Evolutionary conservation across 2,113 vertebrate species (phyloP), one percentile per base, ranked within the genome.

Genomic region (Argyrosomus japonicus): DNA sequence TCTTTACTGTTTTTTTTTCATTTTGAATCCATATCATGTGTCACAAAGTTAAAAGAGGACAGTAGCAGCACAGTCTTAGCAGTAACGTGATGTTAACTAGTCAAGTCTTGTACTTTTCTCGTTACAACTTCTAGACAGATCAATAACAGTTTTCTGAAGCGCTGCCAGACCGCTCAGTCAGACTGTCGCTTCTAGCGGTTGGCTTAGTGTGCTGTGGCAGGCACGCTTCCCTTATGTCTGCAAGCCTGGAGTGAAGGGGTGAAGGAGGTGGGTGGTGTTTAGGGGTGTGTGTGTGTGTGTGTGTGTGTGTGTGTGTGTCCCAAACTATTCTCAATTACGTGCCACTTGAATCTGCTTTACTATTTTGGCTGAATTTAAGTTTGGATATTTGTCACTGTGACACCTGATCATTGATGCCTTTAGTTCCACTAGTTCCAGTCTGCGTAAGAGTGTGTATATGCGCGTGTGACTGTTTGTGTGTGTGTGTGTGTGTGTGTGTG

Each of bases 191-290:
- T n/a, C 32, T 47, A 79, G 83, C 81, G 77, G 83, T 79, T 85
- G 83, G 74, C 79, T 78, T 83, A 83, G 68, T 86, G 75, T 73
- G 58, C 81, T 81, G 74, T 87, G 87, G 88, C 84, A 83, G 85
- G 40, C 78, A 75, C 3, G 57, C 69, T 68, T 75, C 79, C 70
- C 76, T 83, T 68, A 79, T 83, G 76, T 79, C 74, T 88, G 79
- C 67, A 54, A 64, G 76, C 60, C 65, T 78, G 75, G 25, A 70
- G 69, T 73, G 32, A 58, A 60, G 14, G 60, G 29, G 48, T 79
- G 67, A 67, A 40, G 27, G 15, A 58, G 57, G 65, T 50, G 68
- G 56, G 71, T 58, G 63, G 72, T 65, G 76, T 83, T 56, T 84
- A 50, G 73, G 6, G 18, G 27, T 43, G 29, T 57, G 21, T 67